A percentile compares a stretch with the other conserved stretches of the same genome.
Evolutionary conservation across 2,888 invertebrate species (phyloP).

Genomic region (Cybosia mesomella): DNA sequence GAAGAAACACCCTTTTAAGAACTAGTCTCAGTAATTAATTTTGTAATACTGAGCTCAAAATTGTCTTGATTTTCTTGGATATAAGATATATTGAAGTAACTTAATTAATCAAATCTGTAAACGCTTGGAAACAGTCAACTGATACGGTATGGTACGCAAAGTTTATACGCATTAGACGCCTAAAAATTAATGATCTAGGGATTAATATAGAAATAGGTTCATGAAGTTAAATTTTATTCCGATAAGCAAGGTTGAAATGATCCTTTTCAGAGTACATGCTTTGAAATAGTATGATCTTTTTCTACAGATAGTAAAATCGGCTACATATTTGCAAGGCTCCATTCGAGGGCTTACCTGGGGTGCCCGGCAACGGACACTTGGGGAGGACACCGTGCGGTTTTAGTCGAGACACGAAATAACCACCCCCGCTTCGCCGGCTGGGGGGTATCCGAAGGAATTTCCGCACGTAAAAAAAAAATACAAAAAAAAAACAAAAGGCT

Average conservation of each 20-base stretch:
- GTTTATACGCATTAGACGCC: constrained; percentile 8
- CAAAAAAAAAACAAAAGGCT: background rate
- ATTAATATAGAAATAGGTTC: background rate
- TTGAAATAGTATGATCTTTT: background rate
- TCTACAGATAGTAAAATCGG: background rate
- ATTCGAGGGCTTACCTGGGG: too few species aligned
- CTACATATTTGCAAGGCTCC: too few species aligned
- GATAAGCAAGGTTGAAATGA: constrained; percentile 11
- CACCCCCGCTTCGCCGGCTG: too few species aligned
- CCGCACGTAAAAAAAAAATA: too few species aligned
- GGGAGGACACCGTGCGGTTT: too few species aligned
- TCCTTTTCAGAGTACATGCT: background rate
- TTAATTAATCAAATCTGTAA: constrained; percentile 25
- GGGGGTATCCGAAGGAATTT: too few species aligned
- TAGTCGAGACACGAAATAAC: too few species aligned
- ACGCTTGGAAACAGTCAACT: constrained; percentile 20
- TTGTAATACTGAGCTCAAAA: constrained; percentile 54
- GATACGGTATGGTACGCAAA: constrained; percentile 18
- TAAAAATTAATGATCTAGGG: constrained; percentile 11
- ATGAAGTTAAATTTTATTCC: constrained; percentile 13
- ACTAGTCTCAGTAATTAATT: constrained; percentile 61
- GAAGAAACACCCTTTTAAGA: constrained; percentile 53
- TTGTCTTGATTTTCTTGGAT: constrained; percentile 52
- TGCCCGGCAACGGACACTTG: too few species aligned
- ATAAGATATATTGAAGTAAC: constrained; percentile 25